A percentile compares a stretch with the other conserved stretches of the same genome.
These are phyloP conservation scores for Rotaria sp. DNA, from an alignment of 2,888 invertebrate genomes.

Conservation along the genomic window DNA sequence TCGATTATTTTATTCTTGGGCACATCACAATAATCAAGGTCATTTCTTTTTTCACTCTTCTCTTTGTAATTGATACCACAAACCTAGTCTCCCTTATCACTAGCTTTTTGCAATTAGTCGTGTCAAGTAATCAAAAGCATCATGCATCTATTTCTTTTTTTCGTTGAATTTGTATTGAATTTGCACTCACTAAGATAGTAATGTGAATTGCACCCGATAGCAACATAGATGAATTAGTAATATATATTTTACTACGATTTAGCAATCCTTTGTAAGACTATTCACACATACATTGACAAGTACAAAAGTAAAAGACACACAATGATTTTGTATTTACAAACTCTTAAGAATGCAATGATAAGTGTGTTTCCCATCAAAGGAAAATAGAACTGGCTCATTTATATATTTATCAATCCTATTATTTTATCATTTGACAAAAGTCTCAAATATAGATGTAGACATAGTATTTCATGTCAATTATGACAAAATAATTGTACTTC, in stretches of 20 bases:
- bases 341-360: background rate
- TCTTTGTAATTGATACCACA: background rate
- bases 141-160: background rate
- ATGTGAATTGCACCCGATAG: background rate
- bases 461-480: background rate
- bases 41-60: background rate
- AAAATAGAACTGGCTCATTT: background rate
- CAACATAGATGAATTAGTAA: background rate
- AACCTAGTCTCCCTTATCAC: background rate
- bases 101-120: background rate
- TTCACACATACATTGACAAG: background rate
- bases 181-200: background rate
- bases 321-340: background rate
- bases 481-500: background rate
- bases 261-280: background rate
- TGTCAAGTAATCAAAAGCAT: background rate
- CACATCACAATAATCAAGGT: background rate
- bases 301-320: background rate
- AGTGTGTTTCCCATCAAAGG: background rate
- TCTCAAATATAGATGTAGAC: background rate
- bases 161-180: background rate
- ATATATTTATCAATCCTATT: background rate
- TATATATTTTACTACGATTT: background rate
- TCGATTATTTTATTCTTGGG: background rate
- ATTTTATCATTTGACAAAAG: background rate